Evolutionary conservation across 2,113 vertebrate genomes (phyloP).

Genomic region (Propithecus coquereli): DNA sequence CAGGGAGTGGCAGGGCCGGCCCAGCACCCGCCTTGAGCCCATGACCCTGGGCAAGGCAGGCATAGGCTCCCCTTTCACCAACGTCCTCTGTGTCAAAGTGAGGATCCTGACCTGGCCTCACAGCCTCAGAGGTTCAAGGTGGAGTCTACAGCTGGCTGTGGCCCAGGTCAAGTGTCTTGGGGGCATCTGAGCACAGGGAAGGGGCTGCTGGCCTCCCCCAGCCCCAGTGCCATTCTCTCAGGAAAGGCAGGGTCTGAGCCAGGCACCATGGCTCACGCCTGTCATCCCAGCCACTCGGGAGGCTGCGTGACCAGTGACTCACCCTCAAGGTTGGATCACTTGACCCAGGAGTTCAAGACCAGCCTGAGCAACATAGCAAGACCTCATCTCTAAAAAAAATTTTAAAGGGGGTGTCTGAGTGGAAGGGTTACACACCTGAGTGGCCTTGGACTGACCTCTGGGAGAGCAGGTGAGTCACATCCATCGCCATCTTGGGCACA

Average conservation of each 20-base stretch:
- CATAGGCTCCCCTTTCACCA: background rate
- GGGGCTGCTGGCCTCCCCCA: background rate
- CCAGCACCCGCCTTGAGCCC: background rate
- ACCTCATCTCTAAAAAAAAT: no score
- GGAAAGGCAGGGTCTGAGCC: no score
- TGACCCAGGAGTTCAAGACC: no score
- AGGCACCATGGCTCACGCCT: no score
- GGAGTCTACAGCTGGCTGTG: background rate
- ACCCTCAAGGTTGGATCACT: no score
- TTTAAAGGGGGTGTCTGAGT: background rate
- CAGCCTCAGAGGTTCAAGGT: background rate
- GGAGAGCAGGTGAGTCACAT: background rate
- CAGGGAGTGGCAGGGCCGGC: no score
- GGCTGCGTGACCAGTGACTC: no score
- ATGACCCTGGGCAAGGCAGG: background rate
- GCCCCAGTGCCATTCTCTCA: background rate
- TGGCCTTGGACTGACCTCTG: background rate
- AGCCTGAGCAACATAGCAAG: no score
- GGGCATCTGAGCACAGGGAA: background rate
- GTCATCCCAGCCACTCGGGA: no score
- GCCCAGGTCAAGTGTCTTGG: background rate
- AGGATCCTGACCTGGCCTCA: background rate
- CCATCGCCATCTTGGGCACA: background rate
- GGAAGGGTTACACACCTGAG: background rate
- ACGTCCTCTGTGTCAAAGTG: background rate